Conservation (phyloP, 2,113 vertebrate species). For the Nothobranchius kuhntae region DNA sequence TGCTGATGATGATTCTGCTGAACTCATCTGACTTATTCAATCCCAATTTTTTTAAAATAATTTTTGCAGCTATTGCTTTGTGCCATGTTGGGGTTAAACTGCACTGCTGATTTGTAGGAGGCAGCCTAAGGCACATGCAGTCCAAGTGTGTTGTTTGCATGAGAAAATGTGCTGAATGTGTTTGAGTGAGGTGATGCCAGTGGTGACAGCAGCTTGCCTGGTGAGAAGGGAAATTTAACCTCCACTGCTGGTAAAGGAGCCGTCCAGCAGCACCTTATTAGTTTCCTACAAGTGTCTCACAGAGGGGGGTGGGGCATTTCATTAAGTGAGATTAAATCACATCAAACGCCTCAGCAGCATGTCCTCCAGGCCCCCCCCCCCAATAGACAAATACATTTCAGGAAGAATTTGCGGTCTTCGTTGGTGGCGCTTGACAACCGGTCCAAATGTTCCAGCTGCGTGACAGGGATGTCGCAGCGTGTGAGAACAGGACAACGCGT, state of each 20-base stretch:
- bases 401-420: slow-evolving; percentile 60
- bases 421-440: slow-evolving; percentile 73
- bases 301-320: slow-evolving; percentile 40
- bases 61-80: slow-evolving; percentile 36
- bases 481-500: slow-evolving; percentile 36
- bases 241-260: slow-evolving; percentile 55
- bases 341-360: slow-evolving; percentile 55
- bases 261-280: slow-evolving; percentile 50
- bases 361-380: slow-evolving; percentile 39
- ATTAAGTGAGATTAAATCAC: slow-evolving; percentile 80
- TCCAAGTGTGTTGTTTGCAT: slow-evolving; percentile 11
- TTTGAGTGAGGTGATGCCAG: slow-evolving; percentile 11
- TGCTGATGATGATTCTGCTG: too few species aligned
- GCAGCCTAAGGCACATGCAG: slow-evolving; percentile 22
- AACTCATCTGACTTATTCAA: background rate
- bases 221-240: slow-evolving; percentile 48
- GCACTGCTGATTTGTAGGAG: slow-evolving; percentile 7
- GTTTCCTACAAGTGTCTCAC: slow-evolving; percentile 42
- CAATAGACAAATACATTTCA: slow-evolving; percentile 72
- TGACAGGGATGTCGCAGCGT: slow-evolving; percentile 58
- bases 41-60: background rate
- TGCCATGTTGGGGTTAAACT: slow-evolving; percentile 3
- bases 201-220: slow-evolving; percentile 18
- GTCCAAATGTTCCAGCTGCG: slow-evolving; percentile 54
- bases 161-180: slow-evolving; percentile 18